Evolutionary conservation across 2,797 vertebrate species (phyloP), one percentile per base, ranked within the genome.

Genomic region (Tragelaphus eurycerus): DNA sequence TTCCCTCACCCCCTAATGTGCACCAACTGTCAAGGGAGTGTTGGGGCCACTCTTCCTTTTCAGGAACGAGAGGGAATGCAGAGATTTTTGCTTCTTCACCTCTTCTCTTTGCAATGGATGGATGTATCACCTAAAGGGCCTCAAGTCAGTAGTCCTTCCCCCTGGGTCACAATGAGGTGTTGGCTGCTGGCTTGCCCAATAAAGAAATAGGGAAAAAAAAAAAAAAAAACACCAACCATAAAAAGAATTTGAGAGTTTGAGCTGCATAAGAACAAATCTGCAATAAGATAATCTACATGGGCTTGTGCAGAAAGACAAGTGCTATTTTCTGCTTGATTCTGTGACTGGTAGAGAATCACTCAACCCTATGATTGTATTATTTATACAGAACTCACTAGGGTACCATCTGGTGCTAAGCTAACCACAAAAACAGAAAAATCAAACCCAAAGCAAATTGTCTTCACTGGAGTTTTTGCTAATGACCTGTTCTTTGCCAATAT

Each of bases 321-420:
- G 95, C 86, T 97, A 97, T 98, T 98, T 98, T 97, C 97, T 98
- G 97, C 96, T 96, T 96, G 67, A 97, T 90, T 96, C 92, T 97
- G 96, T 98, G 92, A 96, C 97, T 97, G 93, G 97, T 94, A 97
- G 96, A 97, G 95, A 98, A 96, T 98, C 97, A 97, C 90, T 98
- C 97, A 98, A 97, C 97, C 98, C 59, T 98, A 96, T 98, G 97
- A 98, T 98, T 98, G 95, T 98, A 98, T 97, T 98, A 97, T 98
- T 98, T 98, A 98, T 97, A 97, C 93, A 96, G 96, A 98, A 97
- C 96, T 95, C 97, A 98, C 96, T 95, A 96, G 97, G 97, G 96
- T 90, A 98, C 97, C 97, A 98, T 98, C 97, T 98, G 97, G 96
- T 96, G 97, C 93, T 97, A 97, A 98, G 97, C 95, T 97, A 97